Percentiles rank a stretch among this genome's conserved stretches.
phyloP scores from a whole-genome alignment of 1,140 invertebrate genomes.

The Heliconius hermathena region DNA sequence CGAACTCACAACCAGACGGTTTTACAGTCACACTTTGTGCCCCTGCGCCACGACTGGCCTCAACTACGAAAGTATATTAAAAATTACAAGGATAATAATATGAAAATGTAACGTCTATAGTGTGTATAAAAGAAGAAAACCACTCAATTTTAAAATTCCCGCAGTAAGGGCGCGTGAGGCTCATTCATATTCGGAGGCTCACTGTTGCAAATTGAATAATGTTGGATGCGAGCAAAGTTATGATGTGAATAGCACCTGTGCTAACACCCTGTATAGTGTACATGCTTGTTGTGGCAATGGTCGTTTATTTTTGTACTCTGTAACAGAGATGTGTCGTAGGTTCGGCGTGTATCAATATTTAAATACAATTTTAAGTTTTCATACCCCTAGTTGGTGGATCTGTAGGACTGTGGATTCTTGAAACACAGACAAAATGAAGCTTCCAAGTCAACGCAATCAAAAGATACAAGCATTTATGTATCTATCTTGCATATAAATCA shows the following conservation, averaged over 20 bases:
- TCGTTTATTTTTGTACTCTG: background rate
- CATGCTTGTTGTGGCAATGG: background rate
- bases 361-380: background rate
- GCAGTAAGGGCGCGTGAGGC: constrained; percentile 43
- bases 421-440: too few relatives aligned
- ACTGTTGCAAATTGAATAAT: constrained; percentile 77
- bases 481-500: too few relatives aligned
- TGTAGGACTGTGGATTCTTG: too few relatives aligned
- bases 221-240: constrained; percentile 72
- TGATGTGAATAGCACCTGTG: constrained; percentile 48
- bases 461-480: too few relatives aligned
- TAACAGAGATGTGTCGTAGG: background rate
- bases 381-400: too few relatives aligned
- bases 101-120: background rate
- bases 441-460: too few relatives aligned
- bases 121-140: constrained; percentile 40
- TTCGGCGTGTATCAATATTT: background rate
- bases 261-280: constrained; percentile 4
- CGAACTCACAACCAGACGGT: too few relatives aligned
- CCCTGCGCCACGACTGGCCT: too few relatives aligned
- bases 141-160: constrained; percentile 56
- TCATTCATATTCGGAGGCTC: constrained; percentile 72
- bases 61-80: background rate
- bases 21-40: too few relatives aligned
- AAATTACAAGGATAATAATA: background rate